phyloP scores from a whole-genome alignment of 2,888 invertebrate genomes.

The Phymatocera aterrima region DNA sequence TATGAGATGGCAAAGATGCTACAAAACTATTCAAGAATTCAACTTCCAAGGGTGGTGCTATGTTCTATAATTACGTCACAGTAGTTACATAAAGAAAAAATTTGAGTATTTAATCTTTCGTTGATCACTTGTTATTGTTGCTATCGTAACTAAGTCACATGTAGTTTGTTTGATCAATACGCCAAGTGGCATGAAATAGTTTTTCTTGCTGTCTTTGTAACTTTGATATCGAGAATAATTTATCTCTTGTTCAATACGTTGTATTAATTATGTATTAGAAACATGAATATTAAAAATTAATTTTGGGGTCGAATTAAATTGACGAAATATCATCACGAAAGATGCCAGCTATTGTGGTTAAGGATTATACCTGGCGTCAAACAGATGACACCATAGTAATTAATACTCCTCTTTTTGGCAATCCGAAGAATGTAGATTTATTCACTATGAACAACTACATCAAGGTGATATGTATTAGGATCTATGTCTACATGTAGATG shows the following conservation, averaged over 20 bases:
- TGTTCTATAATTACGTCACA: too few relatives aligned
- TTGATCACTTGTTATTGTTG: conserved; percentile 23
- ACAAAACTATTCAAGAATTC: too few relatives aligned
- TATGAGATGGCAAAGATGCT: too few relatives aligned
- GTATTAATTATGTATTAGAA: not conserved
- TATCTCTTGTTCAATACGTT: not conserved
- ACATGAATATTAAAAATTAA: not conserved
- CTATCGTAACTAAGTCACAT: conserved; percentile 26
- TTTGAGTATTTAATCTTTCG: not conserved
- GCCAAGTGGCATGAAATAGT: not conserved
- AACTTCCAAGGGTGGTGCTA: too few relatives aligned
- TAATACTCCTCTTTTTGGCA: conserved; percentile 81
- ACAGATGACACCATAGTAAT: conserved; percentile 79
- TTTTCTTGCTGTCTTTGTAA: not conserved
- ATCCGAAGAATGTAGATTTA: conserved; percentile 81
- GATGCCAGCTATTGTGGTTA: conserved; percentile 84
- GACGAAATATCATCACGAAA: conserved; percentile 46
- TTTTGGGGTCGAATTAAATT: not conserved
- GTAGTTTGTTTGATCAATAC: conserved; percentile 39
- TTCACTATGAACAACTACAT: conserved; percentile 83
- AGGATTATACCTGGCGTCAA: conserved; percentile 88
- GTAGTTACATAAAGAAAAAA: too few relatives aligned
- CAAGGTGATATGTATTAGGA: conserved; percentile 75
- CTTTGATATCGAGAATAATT: not conserved
- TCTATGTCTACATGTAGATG: not conserved